Conservation (phyloP, 1,140 invertebrate genomes). For the Chelonus insularis region DNA sequence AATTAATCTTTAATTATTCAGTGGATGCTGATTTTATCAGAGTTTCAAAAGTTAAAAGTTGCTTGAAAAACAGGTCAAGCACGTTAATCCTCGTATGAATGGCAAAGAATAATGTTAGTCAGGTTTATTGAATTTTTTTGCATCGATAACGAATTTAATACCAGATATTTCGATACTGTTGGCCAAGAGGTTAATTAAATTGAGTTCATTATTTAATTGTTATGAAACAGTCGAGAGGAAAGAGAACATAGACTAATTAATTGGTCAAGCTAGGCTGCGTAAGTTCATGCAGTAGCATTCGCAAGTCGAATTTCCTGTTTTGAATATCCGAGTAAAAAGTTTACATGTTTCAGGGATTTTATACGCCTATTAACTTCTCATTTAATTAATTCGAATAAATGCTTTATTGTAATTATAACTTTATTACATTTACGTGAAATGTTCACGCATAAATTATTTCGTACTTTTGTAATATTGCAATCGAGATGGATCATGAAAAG, state of each 20-base stretch:
- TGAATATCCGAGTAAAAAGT: neutral
- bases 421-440: neutral
- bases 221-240: neutral
- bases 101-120: neutral
- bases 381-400: conserved; percentile 36
- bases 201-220: neutral
- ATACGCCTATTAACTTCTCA: conserved; percentile 39
- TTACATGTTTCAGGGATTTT: conserved; percentile 38
- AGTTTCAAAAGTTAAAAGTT: neutral
- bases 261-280: neutral
- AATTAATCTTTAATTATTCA: neutral
- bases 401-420: conserved; percentile 27
- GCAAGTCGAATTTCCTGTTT: neutral
- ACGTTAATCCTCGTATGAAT: conserved; percentile 6
- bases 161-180: neutral
- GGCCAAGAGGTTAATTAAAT: conserved; percentile 6
- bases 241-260: neutral
- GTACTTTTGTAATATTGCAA: neutral
- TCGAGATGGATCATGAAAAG: neutral
- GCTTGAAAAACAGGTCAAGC: neutral
- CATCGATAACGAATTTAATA: conserved; percentile 5
- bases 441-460: too few relatives aligned
- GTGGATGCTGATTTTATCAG: neutral
- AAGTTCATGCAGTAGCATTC: neutral
- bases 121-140: conserved; percentile 5